A percentile compares a stretch with the other conserved stretches of the same genome.
Conservation (phyloP, 2,888 invertebrate species). For the Microplitis manilae region DNA sequence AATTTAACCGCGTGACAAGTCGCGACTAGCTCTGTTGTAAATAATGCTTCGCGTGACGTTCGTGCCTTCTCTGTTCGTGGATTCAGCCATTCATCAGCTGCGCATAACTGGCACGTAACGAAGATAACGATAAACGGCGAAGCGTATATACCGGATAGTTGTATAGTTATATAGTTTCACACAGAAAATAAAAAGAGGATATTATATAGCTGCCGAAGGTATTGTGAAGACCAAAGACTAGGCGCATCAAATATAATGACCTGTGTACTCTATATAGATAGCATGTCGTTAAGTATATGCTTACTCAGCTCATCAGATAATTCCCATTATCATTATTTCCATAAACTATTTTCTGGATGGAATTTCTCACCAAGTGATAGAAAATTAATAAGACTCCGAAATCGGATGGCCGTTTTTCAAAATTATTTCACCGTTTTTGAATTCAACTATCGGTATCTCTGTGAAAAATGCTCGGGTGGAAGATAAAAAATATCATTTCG, state of each 20-base stretch:
- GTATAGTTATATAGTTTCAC: neutral
- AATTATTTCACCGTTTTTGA: neutral
- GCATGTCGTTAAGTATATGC: neutral
- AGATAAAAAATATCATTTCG: neutral
- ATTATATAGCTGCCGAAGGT: neutral
- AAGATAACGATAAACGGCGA: slow-evolving; percentile 55
- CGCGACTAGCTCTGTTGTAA: slow-evolving; percentile 49
- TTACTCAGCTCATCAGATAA: neutral
- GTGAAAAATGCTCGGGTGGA: neutral
- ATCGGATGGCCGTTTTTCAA: neutral
- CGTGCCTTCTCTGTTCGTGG: slow-evolving; percentile 54
- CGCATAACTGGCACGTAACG: slow-evolving; percentile 46
- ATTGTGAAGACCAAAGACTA: neutral
- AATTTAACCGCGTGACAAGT: slow-evolving; percentile 32
- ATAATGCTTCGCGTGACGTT: slow-evolving; percentile 63
- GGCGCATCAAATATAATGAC: neutral
- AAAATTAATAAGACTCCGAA: no score
- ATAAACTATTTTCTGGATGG: neutral
- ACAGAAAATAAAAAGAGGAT: neutral
- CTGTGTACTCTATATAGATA: neutral
- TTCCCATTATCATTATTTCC: neutral
- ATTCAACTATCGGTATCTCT: neutral
- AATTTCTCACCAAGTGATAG: neutral
- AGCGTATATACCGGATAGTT: neutral
- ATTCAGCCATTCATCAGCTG: slow-evolving; percentile 61